Percentiles rank a stretch among this genome's conserved stretches.
Evolutionary conservation across 2,113 vertebrate species (phyloP).

Genomic region (Aspiorhynchus laticeps): DNA sequence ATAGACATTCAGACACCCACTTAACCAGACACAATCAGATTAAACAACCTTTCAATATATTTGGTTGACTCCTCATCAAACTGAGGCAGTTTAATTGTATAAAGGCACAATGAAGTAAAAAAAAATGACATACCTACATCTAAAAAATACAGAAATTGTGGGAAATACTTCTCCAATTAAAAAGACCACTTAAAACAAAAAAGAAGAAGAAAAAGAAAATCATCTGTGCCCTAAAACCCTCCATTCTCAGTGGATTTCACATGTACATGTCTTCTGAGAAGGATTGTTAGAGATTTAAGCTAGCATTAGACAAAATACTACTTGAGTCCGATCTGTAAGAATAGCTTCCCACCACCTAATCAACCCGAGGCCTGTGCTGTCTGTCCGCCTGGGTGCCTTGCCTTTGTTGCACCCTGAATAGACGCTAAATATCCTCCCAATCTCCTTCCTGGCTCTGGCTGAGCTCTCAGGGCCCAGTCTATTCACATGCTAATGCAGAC

Average conservation of each 20-base stretch:
- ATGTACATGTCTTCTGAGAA: constrained; percentile 59
- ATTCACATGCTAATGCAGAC: constrained; percentile 83
- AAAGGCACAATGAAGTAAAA: constrained; percentile 8
- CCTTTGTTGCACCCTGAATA: constrained; percentile 82
- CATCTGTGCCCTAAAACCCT: constrained; percentile 54
- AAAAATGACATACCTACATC: constrained; percentile 14
- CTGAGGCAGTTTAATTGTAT: constrained; percentile 65
- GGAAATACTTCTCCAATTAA: constrained; percentile 28
- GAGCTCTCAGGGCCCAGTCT: constrained; percentile 68
- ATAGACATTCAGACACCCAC: constrained; percentile 52
- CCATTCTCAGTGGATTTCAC: constrained; percentile 62
- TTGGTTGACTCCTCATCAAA: constrained; percentile 70
- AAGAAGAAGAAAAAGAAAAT: constrained; percentile 71
- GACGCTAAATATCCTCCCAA: constrained; percentile 82
- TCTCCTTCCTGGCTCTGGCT: constrained; percentile 70
- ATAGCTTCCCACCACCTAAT: constrained; percentile 67
- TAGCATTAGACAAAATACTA: constrained; percentile 36
- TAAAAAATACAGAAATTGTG: constrained; percentile 17
- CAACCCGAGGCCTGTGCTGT: constrained; percentile 61
- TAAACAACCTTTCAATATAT: constrained; percentile 68
- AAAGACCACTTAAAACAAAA: constrained; percentile 6
- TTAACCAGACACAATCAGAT: constrained; percentile 67
- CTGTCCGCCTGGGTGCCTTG: constrained; percentile 67
- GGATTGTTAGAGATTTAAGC: constrained; percentile 76
- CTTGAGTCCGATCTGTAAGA: constrained; percentile 59